Percentiles rank a stretch among this genome's conserved stretches.
Conservation (phyloP, 2,797 vertebrate genomes). For the Fringilla coelebs region DNA sequence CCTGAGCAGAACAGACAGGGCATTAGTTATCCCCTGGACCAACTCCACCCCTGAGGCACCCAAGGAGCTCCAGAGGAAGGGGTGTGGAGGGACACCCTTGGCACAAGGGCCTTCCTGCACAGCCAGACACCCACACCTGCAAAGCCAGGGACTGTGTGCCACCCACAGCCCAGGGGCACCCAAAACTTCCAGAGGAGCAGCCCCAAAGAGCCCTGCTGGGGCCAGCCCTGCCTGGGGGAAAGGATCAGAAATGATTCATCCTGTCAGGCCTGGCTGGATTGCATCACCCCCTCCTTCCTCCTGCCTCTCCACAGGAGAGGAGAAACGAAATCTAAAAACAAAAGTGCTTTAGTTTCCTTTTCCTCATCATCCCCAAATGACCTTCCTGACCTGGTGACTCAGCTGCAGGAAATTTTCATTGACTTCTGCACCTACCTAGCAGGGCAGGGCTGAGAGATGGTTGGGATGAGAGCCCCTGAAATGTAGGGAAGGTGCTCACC, state of each 20-base stretch:
- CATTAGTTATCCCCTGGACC: background rate
- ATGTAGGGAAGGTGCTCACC: background rate
- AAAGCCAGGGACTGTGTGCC: accelerated
- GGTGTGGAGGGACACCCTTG: background rate
- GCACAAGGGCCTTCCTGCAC: background rate
- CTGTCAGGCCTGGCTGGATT: background rate
- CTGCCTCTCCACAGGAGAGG: too few relatives aligned
- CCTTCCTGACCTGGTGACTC: background rate
- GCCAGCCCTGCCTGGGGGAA: accelerated
- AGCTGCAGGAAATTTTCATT: background rate
- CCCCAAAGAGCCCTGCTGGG: accelerated
- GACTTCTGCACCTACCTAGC: background rate
- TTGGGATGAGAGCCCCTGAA: background rate
- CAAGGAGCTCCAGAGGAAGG: accelerated
- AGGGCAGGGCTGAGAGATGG: background rate
- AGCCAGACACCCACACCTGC: background rate
- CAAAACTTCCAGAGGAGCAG: background rate
- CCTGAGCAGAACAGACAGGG: background rate
- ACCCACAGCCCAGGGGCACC: background rate
- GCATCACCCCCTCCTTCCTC: background rate
- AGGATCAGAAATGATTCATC: background rate
- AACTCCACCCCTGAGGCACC: background rate
- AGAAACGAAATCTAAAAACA: background rate
- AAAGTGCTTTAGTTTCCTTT: background rate
- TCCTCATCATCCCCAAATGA: background rate